Evolutionary conservation across 2,888 invertebrate species (phyloP), one percentile per base, ranked within the genome.

Genomic region (Synanthedon formicaeformis): DNA sequence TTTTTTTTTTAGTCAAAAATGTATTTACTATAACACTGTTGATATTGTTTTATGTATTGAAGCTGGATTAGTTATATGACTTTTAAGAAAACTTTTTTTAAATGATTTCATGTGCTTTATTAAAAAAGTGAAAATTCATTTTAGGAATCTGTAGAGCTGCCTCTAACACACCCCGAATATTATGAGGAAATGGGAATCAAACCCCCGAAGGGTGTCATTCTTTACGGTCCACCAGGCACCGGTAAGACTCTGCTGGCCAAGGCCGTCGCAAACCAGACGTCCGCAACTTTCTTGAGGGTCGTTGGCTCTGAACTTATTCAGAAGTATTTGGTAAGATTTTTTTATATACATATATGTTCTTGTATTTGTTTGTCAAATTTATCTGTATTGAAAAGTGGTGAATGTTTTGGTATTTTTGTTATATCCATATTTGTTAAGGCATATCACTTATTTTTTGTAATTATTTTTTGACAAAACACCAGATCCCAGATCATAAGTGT

Each of bases 111-210:
- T 8, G 27, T 34, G 8, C 0, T 34, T 34, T 34, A 34, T 34
- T 34, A 8, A 34, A 6, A 34, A 10, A 34, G 34, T 8, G 34
- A 34, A 34, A 34, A 34, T 34, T 34, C 1, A 34, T 34, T 16
- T 49, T 54, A 87, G 86, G 99, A 99, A 88, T 98, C 98, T 50
- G 99, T 99, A 8, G 99, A 99, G 77, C 83, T 99, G 57, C 99
- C 99, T 0, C 85, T 99, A 14, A 99, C 99, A 12, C 99, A 99
- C 88, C 99, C 99, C 1, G 99, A 99, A 80, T 99, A 99, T 82
- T 99, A 99, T 76, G 99, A 99, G 81, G 99, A 99, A 87, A 99
- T 99, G 99, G 99, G 99, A 54, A 99, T 99, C 65, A 97, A 98
- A 73, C 99, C 99, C 12, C 99, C 99, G 0, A 99, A 99, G 77